Evolutionary conservation across 2,113 vertebrate genomes (phyloP).

Genomic region (Maccullochella peelii): DNA sequence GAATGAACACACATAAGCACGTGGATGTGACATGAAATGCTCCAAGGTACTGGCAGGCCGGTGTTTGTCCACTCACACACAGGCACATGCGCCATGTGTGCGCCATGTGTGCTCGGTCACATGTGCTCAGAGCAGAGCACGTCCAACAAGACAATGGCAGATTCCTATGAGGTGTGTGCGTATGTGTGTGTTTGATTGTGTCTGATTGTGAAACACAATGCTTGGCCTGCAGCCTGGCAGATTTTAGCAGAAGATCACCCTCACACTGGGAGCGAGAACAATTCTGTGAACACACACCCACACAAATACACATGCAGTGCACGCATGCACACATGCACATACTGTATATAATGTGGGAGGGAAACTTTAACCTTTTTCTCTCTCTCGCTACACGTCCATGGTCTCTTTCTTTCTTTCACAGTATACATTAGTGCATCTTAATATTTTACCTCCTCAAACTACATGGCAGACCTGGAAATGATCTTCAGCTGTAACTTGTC

Average conservation of each 20-base stretch:
- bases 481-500: not conserved
- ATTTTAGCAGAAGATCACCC: constrained; percentile 54
- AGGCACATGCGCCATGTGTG: not conserved
- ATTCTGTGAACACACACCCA: constrained; percentile 47
- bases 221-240: constrained; percentile 56
- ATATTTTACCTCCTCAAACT: not conserved
- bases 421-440: not conserved
- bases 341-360: constrained; percentile 55
- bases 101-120: not conserved
- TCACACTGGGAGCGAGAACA: constrained; percentile 54
- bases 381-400: not conserved
- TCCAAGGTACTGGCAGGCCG: not conserved
- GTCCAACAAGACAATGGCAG: constrained; percentile 18
- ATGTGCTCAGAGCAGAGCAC: constrained; percentile 15
- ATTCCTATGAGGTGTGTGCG: constrained; percentile 14
- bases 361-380: constrained; percentile 11
- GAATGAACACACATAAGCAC: not conserved
- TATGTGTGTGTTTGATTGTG: constrained; percentile 15
- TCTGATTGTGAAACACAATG: constrained; percentile 52
- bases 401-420: not conserved
- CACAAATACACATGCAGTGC: constrained; percentile 29
- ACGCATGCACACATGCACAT: constrained; percentile 30
- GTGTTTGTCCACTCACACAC: not conserved
- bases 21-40: not conserved
- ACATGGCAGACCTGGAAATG: not conserved